Base-by-base conservation (phyloP, 1,140 invertebrate genomes). In the Pogonomyrmex californicus region DNA sequence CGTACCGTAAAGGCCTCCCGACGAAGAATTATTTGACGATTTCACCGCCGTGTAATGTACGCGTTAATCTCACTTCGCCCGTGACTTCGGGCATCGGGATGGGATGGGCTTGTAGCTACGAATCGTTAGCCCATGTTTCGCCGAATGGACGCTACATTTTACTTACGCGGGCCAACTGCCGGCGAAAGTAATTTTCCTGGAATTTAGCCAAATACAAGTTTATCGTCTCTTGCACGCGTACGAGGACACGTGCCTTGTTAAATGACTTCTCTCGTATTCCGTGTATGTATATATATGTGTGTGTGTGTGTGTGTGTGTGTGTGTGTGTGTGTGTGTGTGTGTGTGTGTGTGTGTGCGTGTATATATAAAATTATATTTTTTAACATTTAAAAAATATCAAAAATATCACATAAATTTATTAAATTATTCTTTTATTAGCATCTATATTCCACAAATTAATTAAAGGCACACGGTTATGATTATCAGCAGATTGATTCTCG, bases 1-100 rank as follows among this genome's bases (percentile, higher is more conserved):
- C 36, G 36, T 36, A 38, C 30, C 54, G 33, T 51, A 30, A 17
- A 83, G 78, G 30, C 87, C 83, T 83, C 51, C 47, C 60, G 60
- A 44, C 77, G 85, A 90, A 87, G 88, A 90, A 83, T 90, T 90
- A 90, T 90, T 86, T 63, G 85, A 82, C 71, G 85, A 87, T 88
- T 89, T 83, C 66, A 12, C 10, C 71, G 12, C 58, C 77, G 41
- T 56, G 70, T 87, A 51, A 66, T 85, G 49, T 41, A 54, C 54
- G 60, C 87, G 85, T 89, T 90, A 90, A 90, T 90, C 63, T 66
- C 17, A 71, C 81, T 78, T 73, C 65, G 79, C 38, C 38, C 49
- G 56, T 87, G 51, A 85, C 86, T 82, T 77, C 54, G 54, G 23
- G 44, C 78, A 44, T 63, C 41, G 58, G 38, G 3, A 36, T 58